Base-by-base conservation (phyloP, 2,113 vertebrate genomes). In the Trachemys scripta region DNA sequence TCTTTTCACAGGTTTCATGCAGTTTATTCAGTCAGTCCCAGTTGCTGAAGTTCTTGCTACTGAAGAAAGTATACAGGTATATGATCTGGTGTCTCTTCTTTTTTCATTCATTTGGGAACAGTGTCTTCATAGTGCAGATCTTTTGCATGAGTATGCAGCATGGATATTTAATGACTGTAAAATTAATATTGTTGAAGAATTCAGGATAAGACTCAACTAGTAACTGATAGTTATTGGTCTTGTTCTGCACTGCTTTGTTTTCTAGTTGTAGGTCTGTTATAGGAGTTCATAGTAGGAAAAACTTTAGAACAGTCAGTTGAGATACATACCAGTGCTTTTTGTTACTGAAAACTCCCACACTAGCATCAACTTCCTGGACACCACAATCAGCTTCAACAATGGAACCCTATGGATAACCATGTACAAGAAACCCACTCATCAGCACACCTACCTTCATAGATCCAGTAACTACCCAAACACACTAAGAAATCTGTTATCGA, bases 21-120 rank as follows among this genome's bases (percentile, higher is more conserved):
- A 99, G 98, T 99, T 99, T 96, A 99, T 99, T 92, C 99, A 99
- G 93, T 99, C 99, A 1, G 99, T 99, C 85, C 99, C 99, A 49
- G 99, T 99, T 17, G 99, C 99, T 72, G 99, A 99, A 96, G 99
- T 99, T 85, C 98, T 99, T 89, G 99, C 99, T 24, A 99, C 99
- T 35, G 99, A 99, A 97, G 99, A 99, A 84, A 99, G 99, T 93
- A 99, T 99, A 98, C 99, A 99, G 99, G 99, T 99, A 96, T 0
- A 51, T 94, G 50, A 3, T 59, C 35, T 13, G 12, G 4, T 4
- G 9, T 53, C 31, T 1, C 47, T 79, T 35, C 29, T 59, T 86
- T 29, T 82, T 78, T 42, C 10, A 0, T 47, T 78, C 17, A 1
- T 10, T 89, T 69, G 13, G 87, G 90, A 51, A 5, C 8, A 47